A percentile compares a stretch with the other conserved stretches of the same genome.
These are phyloP conservation scores for Meda fulgida DNA, from an alignment of 2,797 vertebrate species.

Conservation along the genomic window DNA sequence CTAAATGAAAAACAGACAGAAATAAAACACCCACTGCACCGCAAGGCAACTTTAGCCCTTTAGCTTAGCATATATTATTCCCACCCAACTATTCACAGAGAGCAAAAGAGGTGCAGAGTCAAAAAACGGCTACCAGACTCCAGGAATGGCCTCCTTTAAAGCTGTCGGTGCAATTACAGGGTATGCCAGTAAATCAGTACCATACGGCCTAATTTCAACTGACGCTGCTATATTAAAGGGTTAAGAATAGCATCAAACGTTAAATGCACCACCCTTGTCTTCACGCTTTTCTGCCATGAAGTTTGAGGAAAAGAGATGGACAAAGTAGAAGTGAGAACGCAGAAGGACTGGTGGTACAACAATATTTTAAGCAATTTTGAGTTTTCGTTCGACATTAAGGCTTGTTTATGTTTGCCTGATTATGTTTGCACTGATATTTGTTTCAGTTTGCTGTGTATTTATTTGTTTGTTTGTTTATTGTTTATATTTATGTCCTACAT, in stretches of 20 bases:
- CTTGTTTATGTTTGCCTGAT: too few relatives aligned
- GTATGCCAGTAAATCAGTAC: conserved; percentile 42
- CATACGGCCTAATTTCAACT: conserved; percentile 55
- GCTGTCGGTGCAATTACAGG: conserved; percentile 59
- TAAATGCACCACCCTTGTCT: not conserved
- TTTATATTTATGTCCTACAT: too few relatives aligned
- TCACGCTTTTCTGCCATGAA: conserved; percentile 11
- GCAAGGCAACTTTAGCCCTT: conserved; percentile 38
- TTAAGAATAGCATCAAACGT: conserved; percentile 52
- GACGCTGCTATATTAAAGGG: conserved; percentile 59
- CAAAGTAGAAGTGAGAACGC: not conserved
- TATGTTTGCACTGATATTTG: too few relatives aligned
- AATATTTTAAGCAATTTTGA: not conserved
- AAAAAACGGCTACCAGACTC: conserved; percentile 21
- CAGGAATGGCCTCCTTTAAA: conserved; percentile 46
- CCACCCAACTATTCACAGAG: not conserved
- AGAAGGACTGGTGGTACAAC: not conserved
- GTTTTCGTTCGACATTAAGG: too few relatives aligned
- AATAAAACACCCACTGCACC: conserved; percentile 60
- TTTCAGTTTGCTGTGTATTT: too few relatives aligned
- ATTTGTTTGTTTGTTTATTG: too few relatives aligned
- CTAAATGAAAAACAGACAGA: conserved; percentile 66
- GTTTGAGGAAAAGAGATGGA: conserved; percentile 7
- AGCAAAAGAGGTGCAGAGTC: not conserved
- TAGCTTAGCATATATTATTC: conserved; percentile 42